Base-by-base conservation (phyloP, 2,113 vertebrate species). In the Hyaena hyaena region DNA sequence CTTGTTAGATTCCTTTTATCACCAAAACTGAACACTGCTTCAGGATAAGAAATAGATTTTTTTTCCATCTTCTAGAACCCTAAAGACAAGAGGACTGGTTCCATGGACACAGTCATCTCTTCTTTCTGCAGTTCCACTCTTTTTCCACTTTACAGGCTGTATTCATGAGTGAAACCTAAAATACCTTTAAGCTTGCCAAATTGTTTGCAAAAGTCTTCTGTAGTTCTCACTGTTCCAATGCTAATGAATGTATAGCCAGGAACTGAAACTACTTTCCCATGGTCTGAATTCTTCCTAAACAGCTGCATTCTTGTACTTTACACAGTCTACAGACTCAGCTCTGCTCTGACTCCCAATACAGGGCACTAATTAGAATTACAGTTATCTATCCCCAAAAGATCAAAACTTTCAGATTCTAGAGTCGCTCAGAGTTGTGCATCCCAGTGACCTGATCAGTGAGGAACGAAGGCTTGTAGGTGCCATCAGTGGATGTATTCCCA, bases 401-500 rank as follows among this genome's bases (percentile, higher is more conserved):
- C 0, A 96, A 63, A 97, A 95, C 14, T 76, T 96, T 61, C 61
- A 68, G 8, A 82, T 50, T 84, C 90, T 39, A 96, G 84, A 93
- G 10, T 26, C 53, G 55, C 39, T 90, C 48, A 74, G 97, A 66
- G 91, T 4, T 88, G 19, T 94, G 61, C 77, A 43, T 33, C 26
- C 79, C 58, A 96, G 33, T 97, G 97, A 99, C 99, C 99, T 99
- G 99, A 98, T 99, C 99, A 0, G 99, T 99, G 97, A 99, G 99
- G 91, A 99, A 99, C 65, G 99, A 99, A 0, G 99, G 99, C 93
- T 99, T 99, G 98, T 99, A 99, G 23, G 99, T 99, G 96, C 99
- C 99, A 0, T 99, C 99, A 0, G 99, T 98, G 65, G 99, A 99
- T 35, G 99, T 99, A 97, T 99, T 99, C 96, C 99, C 99, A 0